Evolutionary conservation across 2,797 vertebrate species (phyloP).

Genomic region (Cetoscarus ocellatus): DNA sequence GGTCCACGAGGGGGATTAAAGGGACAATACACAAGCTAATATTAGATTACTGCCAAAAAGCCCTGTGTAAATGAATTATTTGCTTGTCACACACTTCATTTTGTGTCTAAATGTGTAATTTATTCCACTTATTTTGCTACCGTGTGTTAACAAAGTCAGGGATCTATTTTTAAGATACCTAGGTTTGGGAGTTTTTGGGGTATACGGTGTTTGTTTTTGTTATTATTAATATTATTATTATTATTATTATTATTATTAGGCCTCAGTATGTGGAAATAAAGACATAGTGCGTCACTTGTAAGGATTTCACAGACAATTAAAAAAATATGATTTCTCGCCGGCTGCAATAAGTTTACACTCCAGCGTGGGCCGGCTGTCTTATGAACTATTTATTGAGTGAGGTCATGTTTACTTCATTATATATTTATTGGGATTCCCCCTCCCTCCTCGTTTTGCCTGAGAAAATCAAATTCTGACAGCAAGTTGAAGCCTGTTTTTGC

Average conservation of each 20-base stretch:
- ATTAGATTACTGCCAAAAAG: constrained; percentile 92
- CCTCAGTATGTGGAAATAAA: constrained; percentile 52
- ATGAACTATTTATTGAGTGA: constrained; percentile 94
- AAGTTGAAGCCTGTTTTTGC: constrained; percentile 77
- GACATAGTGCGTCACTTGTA: constrained; percentile 55
- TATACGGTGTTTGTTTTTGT: constrained; percentile 52
- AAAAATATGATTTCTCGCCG: constrained; percentile 64
- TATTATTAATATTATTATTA: constrained; percentile 3
- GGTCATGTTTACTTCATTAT: constrained; percentile 97
- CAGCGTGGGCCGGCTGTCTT: constrained; percentile 84
- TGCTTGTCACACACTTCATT: constrained; percentile 90
- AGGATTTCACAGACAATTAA: constrained; percentile 58
- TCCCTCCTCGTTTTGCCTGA: constrained; percentile 83
- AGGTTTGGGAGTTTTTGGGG: constrained; percentile 53
- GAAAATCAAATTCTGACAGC: constrained; percentile 86
- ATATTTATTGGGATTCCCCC: constrained; percentile 97
- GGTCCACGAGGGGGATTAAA: constrained; percentile 67
- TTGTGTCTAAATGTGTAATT: constrained; percentile 90
- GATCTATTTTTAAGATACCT: constrained; percentile 72
- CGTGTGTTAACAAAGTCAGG: constrained; percentile 81
- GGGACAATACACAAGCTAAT: constrained; percentile 85
- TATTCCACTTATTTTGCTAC: constrained; percentile 89
- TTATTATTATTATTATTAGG: constrained; percentile 36
- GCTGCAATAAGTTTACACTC: constrained; percentile 80
- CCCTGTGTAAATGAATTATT: constrained; percentile 94